Base-by-base conservation (phyloP, 2,113 vertebrate species). In the Scalopus aquaticus region DNA sequence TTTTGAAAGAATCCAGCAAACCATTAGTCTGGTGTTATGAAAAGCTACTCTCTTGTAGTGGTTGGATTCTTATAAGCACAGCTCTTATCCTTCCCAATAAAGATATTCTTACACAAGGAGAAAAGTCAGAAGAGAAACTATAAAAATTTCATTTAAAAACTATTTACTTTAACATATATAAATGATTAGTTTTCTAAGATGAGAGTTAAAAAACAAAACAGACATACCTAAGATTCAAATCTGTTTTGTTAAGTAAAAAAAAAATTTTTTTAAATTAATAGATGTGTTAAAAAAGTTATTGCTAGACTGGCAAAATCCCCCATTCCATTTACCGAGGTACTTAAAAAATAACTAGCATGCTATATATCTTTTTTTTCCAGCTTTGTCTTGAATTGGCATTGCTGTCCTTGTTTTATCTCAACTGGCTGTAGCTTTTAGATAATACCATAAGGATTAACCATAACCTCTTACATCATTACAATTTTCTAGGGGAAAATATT, bases 271-370 rank as follows among this genome's bases (percentile, higher is more conserved):
- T 35, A 72, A 39, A 44, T 65, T 93, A 69, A 78, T 81, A 90
- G 39, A 67, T 88, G 49, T 93, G 42, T 90, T 91, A 93, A 51
- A 90, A 97, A 97, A 93, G 76, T 94, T 96, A 95, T 95, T 98
- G 98, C 98, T 98, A 98, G 98, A 98, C 98, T 97, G 98, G 98
- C 98, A 98, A 98, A 98, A 98, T 97, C 97, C 95, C 98, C 98
- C 97, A 89, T 97, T 98, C 98, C 98, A 98, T 98, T 97, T 97
- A 98, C 97, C 97, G 92, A 98, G 96, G 97, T 98, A 97, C 97
- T 97, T 97, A 90, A 97, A 98, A 51, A 98, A 97, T 98, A 98
- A 97, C 96, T 97, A 96, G 98, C 98, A 99, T 99, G 98, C 98
- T 70, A 5, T 97, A 95, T 97, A 30, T 88, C 65, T 94, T 97